Base-by-base conservation (phyloP, 1,140 invertebrate genomes). In the Neodiprion fabricii region DNA sequence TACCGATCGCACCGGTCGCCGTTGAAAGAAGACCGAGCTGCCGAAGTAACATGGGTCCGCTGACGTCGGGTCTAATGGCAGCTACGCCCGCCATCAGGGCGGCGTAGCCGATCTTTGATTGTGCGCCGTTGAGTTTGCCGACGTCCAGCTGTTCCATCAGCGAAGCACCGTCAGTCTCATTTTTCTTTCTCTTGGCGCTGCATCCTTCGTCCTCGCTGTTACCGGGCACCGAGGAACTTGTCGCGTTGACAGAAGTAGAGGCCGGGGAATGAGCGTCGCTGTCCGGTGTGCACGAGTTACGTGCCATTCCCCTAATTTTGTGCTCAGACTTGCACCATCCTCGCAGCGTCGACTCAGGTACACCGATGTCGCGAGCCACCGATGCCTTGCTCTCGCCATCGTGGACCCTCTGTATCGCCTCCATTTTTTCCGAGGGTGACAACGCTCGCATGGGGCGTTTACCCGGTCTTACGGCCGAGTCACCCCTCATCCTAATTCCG, bases 241-340 rank as follows among this genome's bases (percentile, higher is more conserved):
- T 79, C 3, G 89, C 84, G 50, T 89, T 90, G 21, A 84, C 89
- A 21, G 90, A 89, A 67, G 90, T 90, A 67, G 91, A 90, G 14
- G 87, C 82, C 0, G 82, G 81, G 21, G 83, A 85, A 17, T 83
- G 84, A 0, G 85, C 84, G 53, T 86, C 86, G 47, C 84, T 92
- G 73, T 92, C 92, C 0, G 92, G 91, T 1, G 91, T 87, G 61
- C 82, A 90, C 7, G 92, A 93, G 74, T 92, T 91, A 11, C 91
- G 88, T 0, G 92, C 92, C 89, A 94, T 92, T 69, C 91, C 92
- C 1, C 92, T 90, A 1, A 95, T 90, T 80, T 95, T 95, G 75
- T 93, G 91, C 80, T 95, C 93, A 77, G 94, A 94, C 82, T 96
- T 96, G 86, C 94, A 96, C 95, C 95, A 96, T 21, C 95, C 94